Evolutionary conservation across 2,113 vertebrate species (phyloP), one percentile per base, ranked within the genome.

Genomic region (Lepus europaeus): DNA sequence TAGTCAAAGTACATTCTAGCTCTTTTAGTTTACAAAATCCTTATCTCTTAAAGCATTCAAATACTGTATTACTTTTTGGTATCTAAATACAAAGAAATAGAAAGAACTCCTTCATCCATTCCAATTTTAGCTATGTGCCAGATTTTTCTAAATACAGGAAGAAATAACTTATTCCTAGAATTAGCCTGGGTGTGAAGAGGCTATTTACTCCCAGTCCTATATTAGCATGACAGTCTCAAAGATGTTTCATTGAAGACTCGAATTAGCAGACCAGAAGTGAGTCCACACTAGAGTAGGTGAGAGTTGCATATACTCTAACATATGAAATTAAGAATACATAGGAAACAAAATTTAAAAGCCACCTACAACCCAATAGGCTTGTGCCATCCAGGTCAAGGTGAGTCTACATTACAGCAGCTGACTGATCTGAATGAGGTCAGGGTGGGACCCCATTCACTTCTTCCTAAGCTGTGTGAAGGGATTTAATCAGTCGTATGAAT

Each of bases 21-120:
- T 61, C 66, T 74, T 27, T 16, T 31, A 20, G 5, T 53, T 88
- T 20, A 45, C 45, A 66, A 11, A 68, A 23, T 39, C 59, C 49
- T 29, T 2, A 73, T 45, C 25, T 77, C 20, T 14, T 45, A 81
- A 84, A 89, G n/a, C 20, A 80, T n/a, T 82, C n/a, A 89, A 16
- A 56, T 49, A 16, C 56, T 59, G 13, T 59, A 27, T 27, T 70
- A 49, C 74, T 64, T 77, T 33, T 56, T 80, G 59, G 25, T 72
- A 69, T 51, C 77, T 83, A 95, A 83, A 27, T 81, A 23, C 1
- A 76, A 91, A 78, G 22, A 27, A 77, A 89, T 63, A 77, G 11
- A 59, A 87, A 89, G 31, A 68, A 36, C 25, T 80, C 59, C 68
- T 49, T 89, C 13, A 73, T 94, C 56, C 39, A 33, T 64, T 95